These are phyloP conservation scores for Pharmacophagus antenor DNA, from an alignment of 2,888 invertebrate species.

Conservation along the genomic window DNA sequence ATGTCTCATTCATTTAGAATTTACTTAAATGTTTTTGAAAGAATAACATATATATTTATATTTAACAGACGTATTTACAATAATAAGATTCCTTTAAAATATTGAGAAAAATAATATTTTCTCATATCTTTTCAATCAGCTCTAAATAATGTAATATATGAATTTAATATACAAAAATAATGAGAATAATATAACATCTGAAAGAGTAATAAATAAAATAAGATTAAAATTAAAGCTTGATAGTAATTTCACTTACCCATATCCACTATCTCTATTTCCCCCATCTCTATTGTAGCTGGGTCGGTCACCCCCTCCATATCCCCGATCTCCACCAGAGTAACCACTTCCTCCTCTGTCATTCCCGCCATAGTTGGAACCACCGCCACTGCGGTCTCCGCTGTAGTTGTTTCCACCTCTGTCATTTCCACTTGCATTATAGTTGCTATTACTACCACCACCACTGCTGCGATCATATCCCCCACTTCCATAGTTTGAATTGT, in stretches of 20 bases:
- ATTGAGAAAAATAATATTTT: neutral
- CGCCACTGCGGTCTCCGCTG: slow-evolving; percentile 67
- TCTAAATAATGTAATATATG: neutral
- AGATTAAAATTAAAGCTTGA: neutral
- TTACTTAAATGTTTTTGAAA: too few relatives aligned
- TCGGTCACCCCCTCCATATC: slow-evolving; percentile 71
- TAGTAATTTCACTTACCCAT: slow-evolving; percentile 74
- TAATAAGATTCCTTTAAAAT: too few relatives aligned
- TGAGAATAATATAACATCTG: neutral
- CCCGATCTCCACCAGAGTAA: slow-evolving; percentile 64
- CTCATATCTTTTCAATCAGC: neutral
- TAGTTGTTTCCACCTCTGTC: slow-evolving; percentile 63
- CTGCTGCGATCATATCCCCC: slow-evolving; percentile 50
- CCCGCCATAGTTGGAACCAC: slow-evolving; percentile 59
- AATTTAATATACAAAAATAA: neutral
- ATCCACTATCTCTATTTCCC: slow-evolving; percentile 80
- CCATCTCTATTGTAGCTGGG: slow-evolving; percentile 80
- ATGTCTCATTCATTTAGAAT: too few relatives aligned
- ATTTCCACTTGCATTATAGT: slow-evolving; percentile 56
- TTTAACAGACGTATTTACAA: too few relatives aligned
- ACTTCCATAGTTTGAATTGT: slow-evolving; percentile 56
- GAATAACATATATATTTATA: too few relatives aligned
- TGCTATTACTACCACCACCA: slow-evolving; percentile 48
- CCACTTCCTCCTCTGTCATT: slow-evolving; percentile 59
- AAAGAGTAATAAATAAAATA: neutral